Conservation (phyloP, 2,113 vertebrate species). For the Globicephala melas region DNA sequence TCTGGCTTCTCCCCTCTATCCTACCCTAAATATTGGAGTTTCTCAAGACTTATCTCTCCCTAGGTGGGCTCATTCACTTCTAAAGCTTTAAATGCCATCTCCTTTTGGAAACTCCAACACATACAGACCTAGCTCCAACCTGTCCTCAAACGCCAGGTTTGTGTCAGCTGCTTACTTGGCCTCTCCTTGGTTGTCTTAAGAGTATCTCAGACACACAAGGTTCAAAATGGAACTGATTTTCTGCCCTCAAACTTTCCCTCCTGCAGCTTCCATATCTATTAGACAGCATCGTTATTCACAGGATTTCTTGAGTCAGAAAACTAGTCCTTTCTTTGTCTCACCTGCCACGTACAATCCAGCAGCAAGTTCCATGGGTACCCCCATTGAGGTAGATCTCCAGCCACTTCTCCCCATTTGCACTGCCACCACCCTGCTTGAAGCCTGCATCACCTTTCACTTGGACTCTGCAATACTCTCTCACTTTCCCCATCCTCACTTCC, state of each 20-base stretch:
- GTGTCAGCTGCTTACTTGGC: background rate
- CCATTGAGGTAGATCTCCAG: background rate
- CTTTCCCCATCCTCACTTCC: background rate
- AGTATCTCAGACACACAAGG: background rate
- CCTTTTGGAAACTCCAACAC: background rate
- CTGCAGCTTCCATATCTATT: background rate
- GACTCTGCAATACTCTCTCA: background rate
- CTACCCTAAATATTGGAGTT: background rate
- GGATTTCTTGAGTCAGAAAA: background rate
- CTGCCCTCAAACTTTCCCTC: background rate
- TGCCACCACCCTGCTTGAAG: background rate
- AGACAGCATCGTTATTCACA: background rate
- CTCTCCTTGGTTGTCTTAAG: background rate
- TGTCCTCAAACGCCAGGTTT: background rate
- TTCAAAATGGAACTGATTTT: background rate
- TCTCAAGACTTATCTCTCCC: background rate
- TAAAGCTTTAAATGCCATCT: background rate
- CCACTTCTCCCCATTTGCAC: background rate
- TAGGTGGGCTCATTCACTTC: background rate
- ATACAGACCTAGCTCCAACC: fast-evolving
- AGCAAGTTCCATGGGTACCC: background rate
- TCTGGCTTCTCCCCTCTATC: background rate
- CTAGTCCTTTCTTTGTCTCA: background rate
- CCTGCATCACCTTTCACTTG: background rate
- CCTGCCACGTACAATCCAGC: background rate